These are phyloP conservation scores for Osmerus mordax DNA, from an alignment of 2,113 vertebrate species.

Conservation along the genomic window DNA sequence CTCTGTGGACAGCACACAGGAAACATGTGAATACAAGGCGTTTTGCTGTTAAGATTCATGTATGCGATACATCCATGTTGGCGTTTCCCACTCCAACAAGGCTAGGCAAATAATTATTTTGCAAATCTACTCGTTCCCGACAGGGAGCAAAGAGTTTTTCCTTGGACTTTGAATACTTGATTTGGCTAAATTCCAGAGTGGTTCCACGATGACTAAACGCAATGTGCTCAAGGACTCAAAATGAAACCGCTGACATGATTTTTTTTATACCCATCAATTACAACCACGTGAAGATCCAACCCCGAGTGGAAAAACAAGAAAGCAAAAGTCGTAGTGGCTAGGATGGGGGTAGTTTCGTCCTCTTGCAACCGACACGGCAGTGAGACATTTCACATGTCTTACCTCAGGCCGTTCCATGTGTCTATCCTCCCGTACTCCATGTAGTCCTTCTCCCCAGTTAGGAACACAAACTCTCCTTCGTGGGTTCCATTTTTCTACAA, in stretches of 20 bases:
- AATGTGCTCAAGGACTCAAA: background rate
- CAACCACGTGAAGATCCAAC: background rate
- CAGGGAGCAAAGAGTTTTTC: constrained; percentile 23
- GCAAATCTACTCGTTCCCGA: constrained; percentile 30
- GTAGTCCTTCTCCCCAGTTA: constrained; percentile 85
- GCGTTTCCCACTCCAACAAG: constrained; percentile 13
- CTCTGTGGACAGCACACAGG: constrained; percentile 38
- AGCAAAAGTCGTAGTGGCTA: background rate
- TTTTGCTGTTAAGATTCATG: too few species aligned
- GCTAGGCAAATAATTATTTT: constrained; percentile 35
- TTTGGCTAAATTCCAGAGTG: background rate
- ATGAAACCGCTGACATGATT: background rate
- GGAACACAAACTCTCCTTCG: constrained; percentile 91
- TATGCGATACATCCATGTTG: background rate
- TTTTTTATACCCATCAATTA: background rate
- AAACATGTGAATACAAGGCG: background rate
- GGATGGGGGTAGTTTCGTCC: background rate
- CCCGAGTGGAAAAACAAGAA: background rate
- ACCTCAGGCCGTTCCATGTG: constrained; percentile 94
- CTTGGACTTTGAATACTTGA: constrained; percentile 29
- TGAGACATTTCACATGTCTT: constrained; percentile 25
- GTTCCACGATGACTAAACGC: constrained; percentile 31
- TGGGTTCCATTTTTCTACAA: constrained; percentile 91
- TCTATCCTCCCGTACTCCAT: constrained; percentile 90
- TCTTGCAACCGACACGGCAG: background rate